Percentiles rank a stretch among this genome's conserved stretches.
phyloP scores from a whole-genome alignment of 2,888 invertebrate species.

The Coelopa pilipes region DNA sequence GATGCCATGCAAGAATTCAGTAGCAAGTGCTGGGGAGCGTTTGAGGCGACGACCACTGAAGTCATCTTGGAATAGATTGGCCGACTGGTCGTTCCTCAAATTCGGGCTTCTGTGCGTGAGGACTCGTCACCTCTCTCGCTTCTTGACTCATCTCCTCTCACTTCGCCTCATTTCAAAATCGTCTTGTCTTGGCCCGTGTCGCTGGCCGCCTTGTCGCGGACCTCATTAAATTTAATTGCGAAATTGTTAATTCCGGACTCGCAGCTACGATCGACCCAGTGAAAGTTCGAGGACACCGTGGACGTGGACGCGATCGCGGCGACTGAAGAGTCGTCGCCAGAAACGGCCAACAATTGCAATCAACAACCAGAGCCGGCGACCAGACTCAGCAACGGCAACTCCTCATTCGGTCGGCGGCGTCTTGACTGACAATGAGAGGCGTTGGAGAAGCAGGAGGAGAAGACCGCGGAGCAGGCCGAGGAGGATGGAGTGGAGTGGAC shows the following conservation, averaged over 20 bases:
- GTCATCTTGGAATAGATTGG: no score
- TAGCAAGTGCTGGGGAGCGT: no score
- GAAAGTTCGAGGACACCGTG: neutral
- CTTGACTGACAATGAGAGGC: constrained; percentile 24
- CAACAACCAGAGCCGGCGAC: neutral
- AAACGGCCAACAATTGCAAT: constrained; percentile 14
- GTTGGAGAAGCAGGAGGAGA: no score
- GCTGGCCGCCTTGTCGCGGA: neutral
- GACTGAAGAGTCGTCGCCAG: neutral
- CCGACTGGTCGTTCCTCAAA: no score
- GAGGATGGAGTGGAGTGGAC: neutral
- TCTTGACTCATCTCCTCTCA: no score
- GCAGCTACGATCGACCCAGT: constrained; percentile 1
- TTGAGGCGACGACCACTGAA: no score
- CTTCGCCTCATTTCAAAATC: no score
- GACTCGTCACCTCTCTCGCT: no score
- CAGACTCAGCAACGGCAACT: neutral
- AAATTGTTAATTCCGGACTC: constrained; percentile 7
- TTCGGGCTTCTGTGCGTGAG: no score
- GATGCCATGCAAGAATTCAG: no score
- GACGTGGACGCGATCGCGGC: neutral
- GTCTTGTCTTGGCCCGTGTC: no score
- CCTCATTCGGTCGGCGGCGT: neutral
- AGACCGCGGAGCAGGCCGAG: no score
- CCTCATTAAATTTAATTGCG: neutral